Conservation (phyloP, 2,797 vertebrate genomes). For the Rallus crepitans region DNA sequence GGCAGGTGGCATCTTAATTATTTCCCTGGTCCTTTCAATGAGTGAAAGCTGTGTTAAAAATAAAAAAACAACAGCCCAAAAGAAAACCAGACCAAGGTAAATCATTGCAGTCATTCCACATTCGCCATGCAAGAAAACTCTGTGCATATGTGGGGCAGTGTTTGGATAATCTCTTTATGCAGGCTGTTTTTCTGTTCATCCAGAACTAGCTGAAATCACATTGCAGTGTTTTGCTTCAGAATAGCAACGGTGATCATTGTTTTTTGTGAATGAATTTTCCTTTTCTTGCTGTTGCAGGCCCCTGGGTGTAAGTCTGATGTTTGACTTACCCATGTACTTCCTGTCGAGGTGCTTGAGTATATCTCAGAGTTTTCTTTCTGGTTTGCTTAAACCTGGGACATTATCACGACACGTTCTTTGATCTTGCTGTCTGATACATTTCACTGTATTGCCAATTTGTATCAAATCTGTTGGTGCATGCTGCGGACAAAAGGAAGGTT, state of each 20-base stretch:
- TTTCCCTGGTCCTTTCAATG: neutral
- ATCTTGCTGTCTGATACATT: neutral
- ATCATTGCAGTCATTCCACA: neutral
- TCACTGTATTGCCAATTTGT: neutral
- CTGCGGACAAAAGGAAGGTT: neutral
- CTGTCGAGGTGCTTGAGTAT: neutral
- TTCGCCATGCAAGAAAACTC: neutral
- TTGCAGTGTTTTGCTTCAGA: neutral
- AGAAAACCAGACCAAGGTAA: slow-evolving; percentile 4
- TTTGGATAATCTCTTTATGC: neutral
- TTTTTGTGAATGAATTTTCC: neutral
- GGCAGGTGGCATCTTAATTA: neutral
- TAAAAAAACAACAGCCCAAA: neutral
- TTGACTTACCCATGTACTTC: neutral
- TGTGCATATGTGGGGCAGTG: neutral
- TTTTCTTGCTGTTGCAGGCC: neutral
- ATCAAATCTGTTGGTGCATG: neutral
- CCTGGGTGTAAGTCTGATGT: neutral
- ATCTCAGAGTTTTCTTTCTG: neutral
- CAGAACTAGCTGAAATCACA: neutral
- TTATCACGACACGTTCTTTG: neutral
- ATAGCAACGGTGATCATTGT: neutral
- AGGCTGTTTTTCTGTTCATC: neutral
- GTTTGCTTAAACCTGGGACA: neutral
- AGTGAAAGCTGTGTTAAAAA: neutral